Percentiles rank a stretch among this genome's conserved stretches.
Conservation (phyloP, 2,888 invertebrate genomes). For the Caenorhabditis sp. region DNA sequence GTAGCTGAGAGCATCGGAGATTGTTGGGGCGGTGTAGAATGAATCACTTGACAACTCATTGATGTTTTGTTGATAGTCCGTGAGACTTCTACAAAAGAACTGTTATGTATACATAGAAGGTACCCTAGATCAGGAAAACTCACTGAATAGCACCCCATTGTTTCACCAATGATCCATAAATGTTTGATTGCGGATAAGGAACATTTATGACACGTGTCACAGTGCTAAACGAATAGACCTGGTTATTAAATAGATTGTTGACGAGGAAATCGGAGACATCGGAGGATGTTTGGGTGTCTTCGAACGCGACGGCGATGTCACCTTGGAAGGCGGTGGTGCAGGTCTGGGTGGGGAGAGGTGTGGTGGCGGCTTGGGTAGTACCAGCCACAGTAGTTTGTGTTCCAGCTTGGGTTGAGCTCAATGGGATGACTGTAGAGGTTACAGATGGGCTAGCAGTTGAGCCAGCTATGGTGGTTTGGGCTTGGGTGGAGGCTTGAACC, state of each 20-base stretch:
- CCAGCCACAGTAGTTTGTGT: too few species aligned
- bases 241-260: slow-evolving; percentile 10
- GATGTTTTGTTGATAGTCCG: slow-evolving; percentile 9
- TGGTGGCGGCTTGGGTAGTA: slow-evolving; percentile 3
- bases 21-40: neutral
- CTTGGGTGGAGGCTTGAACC: slow-evolving; percentile 1
- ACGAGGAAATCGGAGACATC: slow-evolving; percentile 7
- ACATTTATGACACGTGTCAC: slow-evolving; percentile 15
- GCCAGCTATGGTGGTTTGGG: too few species aligned
- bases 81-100: slow-evolving; percentile 5
- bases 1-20: slow-evolving; percentile 17
- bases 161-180: neutral
- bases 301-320: slow-evolving; percentile 15
- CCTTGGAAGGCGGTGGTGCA: slow-evolving; percentile 16
- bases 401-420: neutral
- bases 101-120: neutral
- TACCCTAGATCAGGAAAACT: neutral
- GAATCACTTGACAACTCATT: neutral
- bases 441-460: too few species aligned
- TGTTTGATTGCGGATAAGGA: slow-evolving; percentile 11
- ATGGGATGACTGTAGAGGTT: slow-evolving; percentile 2
- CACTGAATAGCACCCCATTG: slow-evolving; percentile 11
- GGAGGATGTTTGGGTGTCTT: slow-evolving; percentile 2
- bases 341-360: neutral
- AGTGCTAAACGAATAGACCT: slow-evolving; percentile 13